A percentile compares a stretch with the other conserved stretches of the same genome.
Evolutionary conservation across 2,797 vertebrate genomes (phyloP).

Genomic region (Miichthys miiuy): DNA sequence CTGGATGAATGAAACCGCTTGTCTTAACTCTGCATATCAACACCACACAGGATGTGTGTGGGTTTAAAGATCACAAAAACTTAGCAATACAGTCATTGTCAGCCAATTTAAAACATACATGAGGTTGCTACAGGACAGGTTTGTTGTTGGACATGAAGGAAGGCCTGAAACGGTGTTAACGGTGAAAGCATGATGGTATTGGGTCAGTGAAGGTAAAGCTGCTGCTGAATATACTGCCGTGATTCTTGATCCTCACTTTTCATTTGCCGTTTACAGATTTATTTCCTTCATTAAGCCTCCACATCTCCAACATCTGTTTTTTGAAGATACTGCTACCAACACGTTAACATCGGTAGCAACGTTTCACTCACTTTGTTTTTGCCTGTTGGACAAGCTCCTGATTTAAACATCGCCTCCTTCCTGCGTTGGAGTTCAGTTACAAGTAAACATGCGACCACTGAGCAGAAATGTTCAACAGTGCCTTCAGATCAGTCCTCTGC

Average conservation of each 20-base stretch:
- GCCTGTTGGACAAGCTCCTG: slow-evolving; percentile 62
- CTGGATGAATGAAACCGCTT: slow-evolving; percentile 35
- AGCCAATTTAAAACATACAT: too few species aligned
- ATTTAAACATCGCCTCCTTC: slow-evolving; percentile 48
- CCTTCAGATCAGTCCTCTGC: slow-evolving; percentile 72
- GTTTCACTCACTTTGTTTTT: neutral
- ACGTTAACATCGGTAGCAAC: slow-evolving; percentile 10
- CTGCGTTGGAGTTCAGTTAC: slow-evolving; percentile 53
- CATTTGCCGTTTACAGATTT: neutral
- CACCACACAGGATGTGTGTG: neutral
- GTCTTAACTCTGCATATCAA: slow-evolving; percentile 51
- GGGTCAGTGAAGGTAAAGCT: neutral
- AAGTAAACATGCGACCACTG: slow-evolving; percentile 56
- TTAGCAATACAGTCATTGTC: slow-evolving; percentile 33
- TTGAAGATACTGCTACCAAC: neutral
- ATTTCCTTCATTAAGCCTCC: slow-evolving; percentile 13
- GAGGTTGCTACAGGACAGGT: neutral
- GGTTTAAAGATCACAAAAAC: neutral
- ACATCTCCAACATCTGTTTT: slow-evolving; percentile 2
- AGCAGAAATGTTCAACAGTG: slow-evolving; percentile 80
- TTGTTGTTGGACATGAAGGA: neutral
- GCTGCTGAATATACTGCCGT: neutral
- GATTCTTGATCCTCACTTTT: neutral
- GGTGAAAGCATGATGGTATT: neutral
- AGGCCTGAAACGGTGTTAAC: neutral